Evolutionary conservation across 2,888 invertebrate species (phyloP).

Genomic region (Masnerella sp.): DNA sequence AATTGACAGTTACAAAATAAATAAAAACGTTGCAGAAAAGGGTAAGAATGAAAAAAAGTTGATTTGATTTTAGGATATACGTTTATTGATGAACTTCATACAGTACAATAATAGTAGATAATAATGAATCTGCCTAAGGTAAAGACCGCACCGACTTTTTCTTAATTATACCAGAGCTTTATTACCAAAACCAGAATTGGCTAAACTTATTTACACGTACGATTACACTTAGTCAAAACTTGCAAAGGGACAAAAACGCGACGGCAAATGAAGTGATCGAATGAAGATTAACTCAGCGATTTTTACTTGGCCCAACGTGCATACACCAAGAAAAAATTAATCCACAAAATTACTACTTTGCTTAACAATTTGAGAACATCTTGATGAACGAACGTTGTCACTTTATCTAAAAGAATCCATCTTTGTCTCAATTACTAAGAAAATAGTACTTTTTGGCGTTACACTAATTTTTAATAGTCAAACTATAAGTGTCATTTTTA

Average conservation of each 20-base stretch:
- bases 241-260: slow-evolving; percentile 14
- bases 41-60: neutral
- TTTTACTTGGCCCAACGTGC: too few species aligned
- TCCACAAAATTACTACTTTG: too few species aligned
- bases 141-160: slow-evolving; percentile 22
- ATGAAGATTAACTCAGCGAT: too few species aligned
- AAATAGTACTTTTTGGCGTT: too few species aligned
- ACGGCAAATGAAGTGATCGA: neutral
- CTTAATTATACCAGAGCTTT: slow-evolving; percentile 37
- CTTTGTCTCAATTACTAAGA: too few species aligned
- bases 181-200: slow-evolving; percentile 39
- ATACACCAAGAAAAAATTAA: neutral
- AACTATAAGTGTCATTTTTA: too few species aligned
- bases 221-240: slow-evolving; percentile 29
- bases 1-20: neutral
- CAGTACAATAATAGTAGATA: slow-evolving; percentile 34
- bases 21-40: neutral
- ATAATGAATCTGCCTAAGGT: slow-evolving; percentile 26
- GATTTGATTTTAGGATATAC: slow-evolving; percentile 32
- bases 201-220: slow-evolving; percentile 49
- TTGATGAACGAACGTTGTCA: too few species aligned
- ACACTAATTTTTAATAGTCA: too few species aligned
- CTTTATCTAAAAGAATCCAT: too few species aligned
- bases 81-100: slow-evolving; percentile 44
- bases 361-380: too few species aligned